Base-by-base conservation (phyloP, 2,888 invertebrate genomes). In the Napeogenes inachia region DNA sequence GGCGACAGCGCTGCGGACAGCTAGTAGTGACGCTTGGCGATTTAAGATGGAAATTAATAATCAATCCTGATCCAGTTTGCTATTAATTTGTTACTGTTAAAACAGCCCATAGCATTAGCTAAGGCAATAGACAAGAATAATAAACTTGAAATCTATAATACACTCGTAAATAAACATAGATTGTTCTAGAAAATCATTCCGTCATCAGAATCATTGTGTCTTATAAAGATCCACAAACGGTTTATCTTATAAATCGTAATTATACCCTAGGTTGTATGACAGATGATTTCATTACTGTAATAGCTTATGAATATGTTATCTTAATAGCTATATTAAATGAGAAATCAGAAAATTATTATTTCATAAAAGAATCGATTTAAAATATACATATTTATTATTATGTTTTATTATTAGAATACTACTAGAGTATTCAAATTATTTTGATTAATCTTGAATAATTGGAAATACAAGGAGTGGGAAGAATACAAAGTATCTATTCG, bases 201-300 rank as follows among this genome's bases (percentile, higher is more conserved):
- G 42, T 42, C 8, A 42, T 42, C 2, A 42, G 2, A 5, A 35
- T 6, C 12, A 42, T 42, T 42, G 42, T 42, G 42, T 64, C 64
- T 64, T 64, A 66, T 61, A 59, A 57, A 63, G 61, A 61, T 42
- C 45, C 54, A 35, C 46, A 42, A 38, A 64, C 61, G 59, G 59
- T 33, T 57, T 59, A 57, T 59, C 33, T 63, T 42, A 54, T 54
- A 56, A 50, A 63, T 54, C 57, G 59, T 66, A 66, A 65, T 63
- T 60, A 65, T 65, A 65, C 56, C 33, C 54, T 45, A 53, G 57
- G 61, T 13, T 35, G 35, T 61, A 66, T 66, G 66, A 66, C 66
- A 66, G 64, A 66, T 66, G 59, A 64, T 57, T 66, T 57, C 54
- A 61, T 65, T 46, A 62, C 35, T n/a, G 45, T 66, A 66, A 66